Percentiles rank a stretch among this genome's conserved stretches.
Conservation (phyloP, 2,113 vertebrate genomes). For the Irena cyanogastra region DNA sequence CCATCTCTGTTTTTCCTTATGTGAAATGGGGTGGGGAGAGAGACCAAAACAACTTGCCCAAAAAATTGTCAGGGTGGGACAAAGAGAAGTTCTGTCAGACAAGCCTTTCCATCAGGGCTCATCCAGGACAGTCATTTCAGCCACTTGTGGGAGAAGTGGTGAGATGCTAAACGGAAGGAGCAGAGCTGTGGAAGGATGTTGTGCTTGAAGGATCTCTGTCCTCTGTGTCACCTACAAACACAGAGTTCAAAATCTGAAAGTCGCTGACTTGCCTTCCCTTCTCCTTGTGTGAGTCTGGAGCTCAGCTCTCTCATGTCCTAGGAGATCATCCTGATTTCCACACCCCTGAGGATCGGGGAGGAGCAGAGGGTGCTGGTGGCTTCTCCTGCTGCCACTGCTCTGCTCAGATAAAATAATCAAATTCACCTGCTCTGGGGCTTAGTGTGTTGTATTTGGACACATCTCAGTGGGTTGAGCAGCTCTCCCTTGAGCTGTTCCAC, state of each 20-base stretch:
- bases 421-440: rapidly evolving
- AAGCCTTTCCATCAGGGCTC: neutral
- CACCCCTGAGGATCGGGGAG: neutral
- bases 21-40: neutral
- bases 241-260: neutral
- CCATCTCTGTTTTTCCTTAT: neutral
- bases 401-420: neutral
- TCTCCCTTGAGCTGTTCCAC: neutral
- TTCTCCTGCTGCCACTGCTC: neutral
- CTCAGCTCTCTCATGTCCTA: neutral
- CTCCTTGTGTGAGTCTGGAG: neutral
- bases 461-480: neutral
- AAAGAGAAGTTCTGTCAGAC: neutral
- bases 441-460: neutral
- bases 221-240: neutral
- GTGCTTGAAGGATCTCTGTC: neutral
- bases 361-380: neutral
- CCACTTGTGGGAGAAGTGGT: neutral
- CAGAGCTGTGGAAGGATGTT: neutral
- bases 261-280: rapidly evolving
- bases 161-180: neutral
- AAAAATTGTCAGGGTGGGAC: rapidly evolving
- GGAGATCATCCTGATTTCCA: neutral
- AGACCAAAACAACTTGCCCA: neutral
- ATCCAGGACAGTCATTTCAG: neutral